Conservation (phyloP, 2,888 invertebrate species). For the Tachina grossa region DNA sequence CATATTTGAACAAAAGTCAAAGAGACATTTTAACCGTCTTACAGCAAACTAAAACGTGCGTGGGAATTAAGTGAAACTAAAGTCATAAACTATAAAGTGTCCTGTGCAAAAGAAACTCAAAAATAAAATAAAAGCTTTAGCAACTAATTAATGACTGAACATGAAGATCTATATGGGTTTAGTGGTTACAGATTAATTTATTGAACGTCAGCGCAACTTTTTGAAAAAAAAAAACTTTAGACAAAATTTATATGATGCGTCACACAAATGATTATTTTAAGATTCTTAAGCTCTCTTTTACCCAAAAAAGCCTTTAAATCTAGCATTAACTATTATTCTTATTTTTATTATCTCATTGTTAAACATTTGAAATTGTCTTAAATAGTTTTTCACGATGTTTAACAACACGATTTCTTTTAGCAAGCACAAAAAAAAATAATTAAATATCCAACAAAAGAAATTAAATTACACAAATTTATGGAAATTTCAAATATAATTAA, state of each 20-base stretch:
- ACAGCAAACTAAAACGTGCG: constrained; percentile 48
- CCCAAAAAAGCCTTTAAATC: neutral
- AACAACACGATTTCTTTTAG: constrained; percentile 41
- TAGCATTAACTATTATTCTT: neutral
- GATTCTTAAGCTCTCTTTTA: neutral
- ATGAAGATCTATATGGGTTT: constrained; percentile 36
- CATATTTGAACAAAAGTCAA: constrained; percentile 25
- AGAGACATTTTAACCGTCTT: constrained; percentile 16
- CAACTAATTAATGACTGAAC: constrained; percentile 54
- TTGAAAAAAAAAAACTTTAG: no score
- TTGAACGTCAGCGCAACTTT: neutral
- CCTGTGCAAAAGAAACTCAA: constrained; percentile 29
- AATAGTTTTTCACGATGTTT: constrained; percentile 51
- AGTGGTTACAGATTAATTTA: constrained; percentile 26
- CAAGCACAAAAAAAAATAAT: constrained; percentile 3
- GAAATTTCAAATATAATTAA: constrained; percentile 66
- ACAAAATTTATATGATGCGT: neutral
- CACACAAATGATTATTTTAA: neutral
- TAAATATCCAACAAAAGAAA: constrained; percentile 54
- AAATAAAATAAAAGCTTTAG: constrained; percentile 18
- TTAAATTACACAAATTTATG: constrained; percentile 68
- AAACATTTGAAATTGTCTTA: constrained; percentile 5
- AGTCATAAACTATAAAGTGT: constrained; percentile 56
- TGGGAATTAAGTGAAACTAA: constrained; percentile 60
- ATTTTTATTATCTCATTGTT: neutral